Base-by-base conservation (phyloP, 2,113 vertebrate genomes). In the Nematolebias whitei region DNA sequence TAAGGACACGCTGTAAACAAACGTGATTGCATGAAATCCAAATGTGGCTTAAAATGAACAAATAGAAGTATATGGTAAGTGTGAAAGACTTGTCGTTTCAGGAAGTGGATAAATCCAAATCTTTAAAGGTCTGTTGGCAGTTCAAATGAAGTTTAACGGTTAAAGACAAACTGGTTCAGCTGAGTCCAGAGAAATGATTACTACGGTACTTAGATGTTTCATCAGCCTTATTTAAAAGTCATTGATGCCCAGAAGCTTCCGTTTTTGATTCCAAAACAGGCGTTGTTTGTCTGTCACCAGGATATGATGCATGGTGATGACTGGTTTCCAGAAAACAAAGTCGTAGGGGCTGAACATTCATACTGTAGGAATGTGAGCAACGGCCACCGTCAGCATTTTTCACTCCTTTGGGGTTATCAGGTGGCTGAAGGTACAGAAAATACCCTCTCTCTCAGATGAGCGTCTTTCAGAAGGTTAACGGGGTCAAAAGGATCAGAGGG, bases 271-370 rank as follows among this genome's bases (percentile, higher is more conserved):
- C 74, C 75, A 82, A 73, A 84, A 47, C 26, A 55, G 39, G 14
- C 41, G 48, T 44, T 66, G 60, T 73, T 78, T 73, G 59, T 65
- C 71, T 60, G 19, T 62, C 65, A 78, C 35, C 67, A 80, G 83
- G 82, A 88, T 79, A 74, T 78, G 80, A 85, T 72, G 75, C 70
- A 65, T 10, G 41, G 63, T 72, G 76, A 84, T 72, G 78, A 85
- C 85, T 86, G n/a, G 54, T 52, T 47, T 71, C 52, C 29, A 22
- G 45, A 63, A 76, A 71, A 82, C 68, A 82, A 63, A 18, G 23
- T 68, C 26, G 16, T 15, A 78, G 75, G 50, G 51, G 18, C 14
- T 40, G 71, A 38, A 78, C 68, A 74, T 89, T 84, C 80, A 65
- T 54, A 52, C 58, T 6, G 47, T 39, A 65, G 79, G 83, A 83